Evolutionary conservation across 1,140 invertebrate genomes (phyloP).

Genomic region (Drosophila busckii): DNA sequence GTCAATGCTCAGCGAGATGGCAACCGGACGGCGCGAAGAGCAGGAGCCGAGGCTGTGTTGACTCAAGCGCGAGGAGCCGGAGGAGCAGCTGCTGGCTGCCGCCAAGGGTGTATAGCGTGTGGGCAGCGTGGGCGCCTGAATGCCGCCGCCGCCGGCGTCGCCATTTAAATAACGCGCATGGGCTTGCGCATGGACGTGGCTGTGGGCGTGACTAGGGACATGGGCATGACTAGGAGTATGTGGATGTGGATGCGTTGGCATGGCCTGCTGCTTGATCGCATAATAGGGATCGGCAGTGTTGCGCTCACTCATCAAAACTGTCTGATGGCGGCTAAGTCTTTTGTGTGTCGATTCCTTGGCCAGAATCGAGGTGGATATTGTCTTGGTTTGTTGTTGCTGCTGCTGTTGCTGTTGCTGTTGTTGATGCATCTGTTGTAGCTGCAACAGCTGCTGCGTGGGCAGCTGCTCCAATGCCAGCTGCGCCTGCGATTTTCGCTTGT

Average conservation of each 20-base stretch:
- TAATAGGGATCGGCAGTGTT: constrained; percentile 43
- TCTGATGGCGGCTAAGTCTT: constrained; percentile 71
- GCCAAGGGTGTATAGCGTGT: constrained; percentile 53
- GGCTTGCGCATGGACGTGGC: not conserved
- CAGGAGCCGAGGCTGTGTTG: constrained; percentile 45
- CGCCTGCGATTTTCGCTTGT: constrained; percentile 73
- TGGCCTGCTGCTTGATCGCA: constrained; percentile 44
- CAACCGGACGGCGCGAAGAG: constrained; percentile 48
- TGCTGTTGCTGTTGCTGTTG: constrained; percentile 19
- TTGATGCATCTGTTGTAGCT: constrained; percentile 17
- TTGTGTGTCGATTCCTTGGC: constrained; percentile 66
- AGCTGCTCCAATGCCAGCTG: constrained; percentile 52
- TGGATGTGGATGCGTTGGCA: constrained; percentile 2
- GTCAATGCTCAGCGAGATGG: constrained; percentile 65
- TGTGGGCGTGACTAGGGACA: constrained; percentile 14
- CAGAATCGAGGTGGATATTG: constrained; percentile 72
- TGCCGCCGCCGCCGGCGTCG: not conserved
- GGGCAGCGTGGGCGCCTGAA: constrained; percentile 27
- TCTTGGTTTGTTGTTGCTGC: constrained; percentile 58
- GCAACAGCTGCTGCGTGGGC: constrained; percentile 12
- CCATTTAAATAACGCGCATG: constrained; percentile 43
- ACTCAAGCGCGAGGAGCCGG: constrained; percentile 34
- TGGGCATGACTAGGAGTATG: constrained; percentile 7
- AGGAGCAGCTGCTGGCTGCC: constrained; percentile 21
- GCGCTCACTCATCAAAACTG: constrained; percentile 62